Evolutionary conservation across 1,140 invertebrate genomes (phyloP).

Genomic region (Pseudobourletiella spinata): DNA sequence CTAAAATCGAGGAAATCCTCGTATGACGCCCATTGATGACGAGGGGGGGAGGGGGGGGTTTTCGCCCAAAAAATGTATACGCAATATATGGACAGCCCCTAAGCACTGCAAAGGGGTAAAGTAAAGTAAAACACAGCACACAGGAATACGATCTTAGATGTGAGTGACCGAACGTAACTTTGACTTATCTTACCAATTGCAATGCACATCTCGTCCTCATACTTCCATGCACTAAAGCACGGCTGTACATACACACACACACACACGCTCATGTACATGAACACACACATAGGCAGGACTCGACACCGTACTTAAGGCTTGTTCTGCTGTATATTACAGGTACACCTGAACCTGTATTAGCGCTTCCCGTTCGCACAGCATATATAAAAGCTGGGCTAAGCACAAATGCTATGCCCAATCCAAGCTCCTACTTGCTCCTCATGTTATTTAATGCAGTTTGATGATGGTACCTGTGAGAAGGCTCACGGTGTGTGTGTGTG

Average conservation of each 20-base stretch:
- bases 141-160: slow-evolving; percentile 9
- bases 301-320: too few relatives aligned
- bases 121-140: slow-evolving; percentile 1
- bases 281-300: too few relatives aligned
- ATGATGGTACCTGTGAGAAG: not conserved
- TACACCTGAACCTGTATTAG: not conserved
- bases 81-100: too few relatives aligned
- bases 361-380: not conserved
- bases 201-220: not conserved
- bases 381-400: not conserved
- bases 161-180: slow-evolving; percentile 32
- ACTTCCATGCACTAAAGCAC: too few relatives aligned
- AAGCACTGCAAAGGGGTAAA: too few relatives aligned
- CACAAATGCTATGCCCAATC: not conserved
- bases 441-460: not conserved
- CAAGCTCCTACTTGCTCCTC: not conserved
- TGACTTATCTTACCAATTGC: slow-evolving; percentile 7
- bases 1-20: too few relatives aligned
- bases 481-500: not conserved
- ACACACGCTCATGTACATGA: not conserved
- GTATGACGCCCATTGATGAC: too few relatives aligned
- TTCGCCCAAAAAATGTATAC: too few relatives aligned
- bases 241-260: too few relatives aligned
- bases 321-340: not conserved
- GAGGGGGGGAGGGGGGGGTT: too few relatives aligned